Base-by-base conservation (phyloP, 2,797 vertebrate genomes). In the Coregonus sp. region DNA sequence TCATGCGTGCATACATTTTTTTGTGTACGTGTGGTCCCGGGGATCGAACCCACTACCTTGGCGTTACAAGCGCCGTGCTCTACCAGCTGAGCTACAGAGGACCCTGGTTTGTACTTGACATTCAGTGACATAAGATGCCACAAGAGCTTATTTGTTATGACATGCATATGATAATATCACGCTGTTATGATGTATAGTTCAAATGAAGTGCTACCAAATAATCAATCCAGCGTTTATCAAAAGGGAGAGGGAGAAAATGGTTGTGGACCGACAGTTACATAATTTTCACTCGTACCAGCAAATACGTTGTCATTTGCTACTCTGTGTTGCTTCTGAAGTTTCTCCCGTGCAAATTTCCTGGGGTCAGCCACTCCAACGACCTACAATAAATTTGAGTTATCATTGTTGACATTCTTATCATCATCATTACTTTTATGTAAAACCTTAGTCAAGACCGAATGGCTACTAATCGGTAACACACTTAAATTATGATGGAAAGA, bases 361-460 rank as follows among this genome's bases (percentile, higher is more conserved):
- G 89, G 86, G 85, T 94, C 95, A 75, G 94, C 94, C 65, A 94
- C 89, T 81, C 91, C 94, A 70, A 94, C 89, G 73, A 93, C 91
- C 93, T 95, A 84, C 71, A 69, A 18, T 5, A 2, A 4, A 56
- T 35, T 2, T 29, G n/a, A 25, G 72, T 66, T 25, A 29, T 63
- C 25, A 25, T 25, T 25, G n/a, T 63, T 63, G 20, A 1, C 59
- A 29, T 63, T 63, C 5, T 25, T 63, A 25, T 59, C 56, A 59
- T 6, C 18, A 59, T 59, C 56, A 59, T 7, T 3, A 29, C 20
- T 63, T 25, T 47, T 47, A 47, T 47, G 40, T 47, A 47, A 47
- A 47, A 11, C 16, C 20, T 63, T 63, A 63, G 59, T 12, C 59
- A 63, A 9, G 20, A 63, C 9, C 9, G 11, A 29, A 29, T 63